These are phyloP conservation scores for Fragum fragum DNA, from an alignment of 2,888 invertebrate genomes.

Conservation along the genomic window DNA sequence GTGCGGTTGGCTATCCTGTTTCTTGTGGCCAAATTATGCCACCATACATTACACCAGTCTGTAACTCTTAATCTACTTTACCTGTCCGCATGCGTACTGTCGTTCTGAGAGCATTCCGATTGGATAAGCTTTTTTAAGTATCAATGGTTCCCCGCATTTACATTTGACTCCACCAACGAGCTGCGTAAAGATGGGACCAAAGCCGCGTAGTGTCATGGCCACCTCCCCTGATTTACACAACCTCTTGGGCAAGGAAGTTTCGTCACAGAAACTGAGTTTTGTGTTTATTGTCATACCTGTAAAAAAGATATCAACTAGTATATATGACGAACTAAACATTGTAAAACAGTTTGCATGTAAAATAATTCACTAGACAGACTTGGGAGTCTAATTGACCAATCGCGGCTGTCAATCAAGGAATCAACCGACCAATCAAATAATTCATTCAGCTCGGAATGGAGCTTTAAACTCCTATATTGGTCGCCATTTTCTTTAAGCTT, in stretches of 20 bases:
- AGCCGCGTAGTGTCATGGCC: conserved; percentile 46
- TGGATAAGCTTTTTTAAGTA: conserved; percentile 36
- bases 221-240: conserved; percentile 42
- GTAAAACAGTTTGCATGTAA: background rate
- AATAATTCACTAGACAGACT: background rate
- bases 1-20: too few relatives aligned
- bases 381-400: background rate
- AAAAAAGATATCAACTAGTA: background rate
- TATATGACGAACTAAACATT: too few relatives aligned
- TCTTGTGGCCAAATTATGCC: too few relatives aligned
- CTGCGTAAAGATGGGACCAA: conserved; percentile 48
- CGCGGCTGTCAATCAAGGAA: background rate
- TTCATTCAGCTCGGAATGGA: too few relatives aligned
- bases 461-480: too few relatives aligned
- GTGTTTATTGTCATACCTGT: conserved; percentile 43
- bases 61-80: background rate
- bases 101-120: conserved; percentile 47
- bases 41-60: too few relatives aligned
- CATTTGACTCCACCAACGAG: conserved; percentile 51
- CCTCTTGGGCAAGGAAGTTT: conserved; percentile 29
- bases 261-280: conserved; percentile 48
- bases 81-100: conserved; percentile 56
- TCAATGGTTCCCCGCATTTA: conserved; percentile 43
- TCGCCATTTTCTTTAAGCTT: too few relatives aligned
- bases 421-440: background rate